phyloP scores from a whole-genome alignment of 2,888 invertebrate genomes.

The Pyrocoelia pectoralis region DNA sequence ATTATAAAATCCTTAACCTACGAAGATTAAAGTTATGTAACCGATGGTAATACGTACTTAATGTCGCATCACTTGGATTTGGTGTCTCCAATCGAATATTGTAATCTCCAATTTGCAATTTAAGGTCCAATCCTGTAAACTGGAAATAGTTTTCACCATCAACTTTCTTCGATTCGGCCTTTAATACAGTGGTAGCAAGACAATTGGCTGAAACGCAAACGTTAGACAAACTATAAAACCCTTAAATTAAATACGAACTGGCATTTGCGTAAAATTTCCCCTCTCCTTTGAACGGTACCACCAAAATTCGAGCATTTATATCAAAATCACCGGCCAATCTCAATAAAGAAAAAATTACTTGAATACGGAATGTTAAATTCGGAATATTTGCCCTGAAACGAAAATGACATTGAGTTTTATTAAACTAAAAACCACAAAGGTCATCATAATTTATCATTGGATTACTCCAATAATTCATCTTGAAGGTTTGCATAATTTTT shows the following conservation, averaged over 20 bases:
- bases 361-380: constrained; percentile 60
- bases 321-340: constrained; percentile 67
- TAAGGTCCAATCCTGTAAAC: constrained; percentile 29
- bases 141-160: constrained; percentile 32
- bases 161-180: constrained; percentile 32
- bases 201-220: constrained; percentile 35
- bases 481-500: no score
- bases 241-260: constrained; percentile 51
- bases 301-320: constrained; percentile 65
- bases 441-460: no score
- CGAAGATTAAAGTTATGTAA: neutral
- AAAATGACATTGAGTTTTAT: neutral
- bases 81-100: constrained; percentile 65
- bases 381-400: constrained; percentile 62
- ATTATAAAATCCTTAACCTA: neutral
- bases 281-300: constrained; percentile 66
- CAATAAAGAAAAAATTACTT: constrained; percentile 64
- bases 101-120: constrained; percentile 64
- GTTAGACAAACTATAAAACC: neutral
- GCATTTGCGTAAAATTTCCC: constrained; percentile 69
- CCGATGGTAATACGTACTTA: constrained; percentile 58
- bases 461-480: no score
- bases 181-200: constrained; percentile 34
- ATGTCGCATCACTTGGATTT: constrained; percentile 67
- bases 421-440: neutral